Evolutionary conservation across 2,888 invertebrate species (phyloP).

Genomic region (Athalia cordata): DNA sequence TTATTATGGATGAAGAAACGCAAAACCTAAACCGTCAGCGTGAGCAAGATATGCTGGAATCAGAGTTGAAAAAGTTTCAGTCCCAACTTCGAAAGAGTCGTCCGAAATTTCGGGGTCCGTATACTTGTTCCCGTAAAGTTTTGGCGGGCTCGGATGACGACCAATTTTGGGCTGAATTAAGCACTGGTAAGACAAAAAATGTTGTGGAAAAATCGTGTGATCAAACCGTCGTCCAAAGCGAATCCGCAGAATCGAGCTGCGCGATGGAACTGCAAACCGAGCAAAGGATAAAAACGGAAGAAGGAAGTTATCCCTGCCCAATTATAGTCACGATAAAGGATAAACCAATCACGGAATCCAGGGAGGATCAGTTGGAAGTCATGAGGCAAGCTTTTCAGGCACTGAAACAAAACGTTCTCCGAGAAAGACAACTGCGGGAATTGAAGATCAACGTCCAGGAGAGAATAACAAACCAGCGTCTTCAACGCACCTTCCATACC

Average conservation of each 20-base stretch:
- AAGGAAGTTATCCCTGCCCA: conserved; percentile 48
- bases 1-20: conserved; percentile 56
- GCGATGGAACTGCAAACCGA: conserved; percentile 16
- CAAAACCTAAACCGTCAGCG: conserved; percentile 55
- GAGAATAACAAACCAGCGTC: conserved; percentile 50
- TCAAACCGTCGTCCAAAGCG: not conserved
- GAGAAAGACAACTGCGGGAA: conserved; percentile 57
- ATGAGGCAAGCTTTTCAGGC: conserved; percentile 56
- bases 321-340: conserved; percentile 67
- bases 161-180: conserved; percentile 60
- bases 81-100: conserved; percentile 54
- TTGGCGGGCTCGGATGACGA: conserved; percentile 58
- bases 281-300: conserved; percentile 18
- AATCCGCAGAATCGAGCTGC: not conserved
- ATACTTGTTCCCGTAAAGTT: conserved; percentile 54
- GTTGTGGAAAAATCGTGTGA: conserved; percentile 7
- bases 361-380: conserved; percentile 50
- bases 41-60: conserved; percentile 59
- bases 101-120: conserved; percentile 59
- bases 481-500: conserved; percentile 57
- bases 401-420: conserved; percentile 54
- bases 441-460: conserved; percentile 57
- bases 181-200: conserved; percentile 45
- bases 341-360: conserved; percentile 54
- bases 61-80: conserved; percentile 62